Base-by-base conservation (phyloP, 2,113 vertebrate genomes). In the Conger conger region DNA sequence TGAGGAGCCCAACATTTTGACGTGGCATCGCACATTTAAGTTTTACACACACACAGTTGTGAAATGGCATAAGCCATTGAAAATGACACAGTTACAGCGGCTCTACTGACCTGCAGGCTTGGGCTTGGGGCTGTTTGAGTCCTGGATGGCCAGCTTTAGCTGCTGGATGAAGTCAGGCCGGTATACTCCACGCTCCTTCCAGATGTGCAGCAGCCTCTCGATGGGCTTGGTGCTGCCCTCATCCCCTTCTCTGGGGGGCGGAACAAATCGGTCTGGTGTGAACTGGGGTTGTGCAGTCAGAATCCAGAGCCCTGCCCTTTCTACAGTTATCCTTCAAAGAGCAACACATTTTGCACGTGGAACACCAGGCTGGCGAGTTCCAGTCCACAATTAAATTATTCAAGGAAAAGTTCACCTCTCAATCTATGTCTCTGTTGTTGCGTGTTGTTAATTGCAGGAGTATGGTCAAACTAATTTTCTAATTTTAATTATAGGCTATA, bases 121-220 rank as follows among this genome's bases (percentile, higher is more conserved):
- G 57, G 2, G 89, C 50, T 95, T 95, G 87, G 98, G 98, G 91
- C 98, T 99, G 92, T 94, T 97, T 6, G 97, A 96, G 90, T 99
- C 98, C 87, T 99, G 97, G 87, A 99, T 97, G 85, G 98, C 97
- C 86, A 99, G 95, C 87, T 96, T 98, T 86, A 99, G 94, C 89
- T 99, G 98, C 92, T 99, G 98, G 85, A 99, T 98, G 92, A 99
- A 99, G 93, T 99, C 98, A 0, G 91, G 87, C 89, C 97, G 95
- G 93, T 99, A 99, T 68, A 99, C 97, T 16, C 91, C 96, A 82
- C 98, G 95, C 92, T 99, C 98, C 92, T 99, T 98, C 98, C 98
- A 99, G 95, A 99, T 99, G 92, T 96, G 98, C 86, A 99, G 94
- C 91, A 99, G 88, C 87, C 98, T 93, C 91, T 99, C 98, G 97